These are phyloP conservation scores for Bombycilla garrulus DNA, from an alignment of 2,113 vertebrate species.

Conservation along the genomic window DNA sequence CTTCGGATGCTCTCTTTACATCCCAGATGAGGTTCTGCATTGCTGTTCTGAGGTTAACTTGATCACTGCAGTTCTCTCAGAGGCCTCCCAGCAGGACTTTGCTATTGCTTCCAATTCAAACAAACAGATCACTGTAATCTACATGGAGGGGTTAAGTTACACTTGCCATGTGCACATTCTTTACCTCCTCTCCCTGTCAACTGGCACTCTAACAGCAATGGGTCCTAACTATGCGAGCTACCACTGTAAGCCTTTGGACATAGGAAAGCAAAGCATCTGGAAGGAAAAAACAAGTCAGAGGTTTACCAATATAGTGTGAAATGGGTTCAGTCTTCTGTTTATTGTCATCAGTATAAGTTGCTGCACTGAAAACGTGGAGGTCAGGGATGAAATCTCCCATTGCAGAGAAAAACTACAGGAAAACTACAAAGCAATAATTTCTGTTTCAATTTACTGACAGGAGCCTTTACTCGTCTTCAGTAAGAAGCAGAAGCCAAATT, in stretches of 20 bases:
- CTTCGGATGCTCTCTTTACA: not conserved
- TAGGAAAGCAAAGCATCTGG: not conserved
- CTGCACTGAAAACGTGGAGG: not conserved
- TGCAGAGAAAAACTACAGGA: not conserved
- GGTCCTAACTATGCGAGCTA: not conserved
- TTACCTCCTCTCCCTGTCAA: slow-evolving; percentile 1
- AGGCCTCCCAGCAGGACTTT: slow-evolving; percentile 7
- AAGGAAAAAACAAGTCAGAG: slow-evolving; percentile 14
- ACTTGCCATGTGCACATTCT: not conserved
- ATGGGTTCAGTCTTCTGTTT: not conserved
- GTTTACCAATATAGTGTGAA: not conserved
- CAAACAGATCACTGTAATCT: not conserved
- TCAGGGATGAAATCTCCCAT: not conserved
- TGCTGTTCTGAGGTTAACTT: not conserved
- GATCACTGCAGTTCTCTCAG: not conserved
- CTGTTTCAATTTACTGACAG: not conserved
- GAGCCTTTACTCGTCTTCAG: not conserved
- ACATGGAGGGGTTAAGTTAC: not conserved
- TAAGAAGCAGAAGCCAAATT: not conserved
- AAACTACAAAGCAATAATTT: not conserved
- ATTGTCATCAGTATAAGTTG: not conserved
- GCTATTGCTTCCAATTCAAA: slow-evolving; percentile 21
- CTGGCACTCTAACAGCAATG: not conserved
- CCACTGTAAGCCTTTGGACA: not conserved
- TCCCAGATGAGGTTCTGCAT: not conserved